Evolutionary conservation across 2,113 vertebrate species (phyloP).

Genomic region (Bos javanicus): DNA sequence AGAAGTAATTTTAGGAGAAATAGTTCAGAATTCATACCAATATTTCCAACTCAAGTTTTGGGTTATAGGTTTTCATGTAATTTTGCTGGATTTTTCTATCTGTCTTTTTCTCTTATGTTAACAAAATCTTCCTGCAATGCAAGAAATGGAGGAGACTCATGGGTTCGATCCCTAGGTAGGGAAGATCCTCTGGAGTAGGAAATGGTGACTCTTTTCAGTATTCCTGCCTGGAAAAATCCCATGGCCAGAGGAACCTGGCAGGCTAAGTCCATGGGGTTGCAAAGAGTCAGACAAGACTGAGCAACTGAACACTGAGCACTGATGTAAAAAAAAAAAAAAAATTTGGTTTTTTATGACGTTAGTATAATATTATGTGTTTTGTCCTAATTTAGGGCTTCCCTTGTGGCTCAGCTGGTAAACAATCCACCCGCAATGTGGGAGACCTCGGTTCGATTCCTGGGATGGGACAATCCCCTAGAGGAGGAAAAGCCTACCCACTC

Average conservation of each 20-base stretch:
- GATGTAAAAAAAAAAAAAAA: not conserved
- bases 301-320: not conserved
- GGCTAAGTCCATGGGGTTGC: not conserved
- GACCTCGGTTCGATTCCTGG: accelerated
- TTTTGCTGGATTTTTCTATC: not conserved
- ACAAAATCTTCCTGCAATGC: not conserved
- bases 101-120: not conserved
- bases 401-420: not conserved
- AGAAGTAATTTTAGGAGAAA: not conserved
- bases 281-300: not conserved
- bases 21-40: not conserved
- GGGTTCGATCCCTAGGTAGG: not conserved
- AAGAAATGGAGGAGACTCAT: not conserved
- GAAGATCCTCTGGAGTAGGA: not conserved
- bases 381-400: not conserved
- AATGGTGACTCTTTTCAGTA: not conserved
- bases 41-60: not conserved
- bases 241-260: not conserved
- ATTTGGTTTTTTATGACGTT: not conserved
- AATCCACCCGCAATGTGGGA: accelerated
- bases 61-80: not conserved
- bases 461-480: not conserved
- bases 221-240: not conserved
- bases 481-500: not conserved
- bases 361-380: not conserved